Evolutionary conservation across 2,113 vertebrate genomes (phyloP).

Genomic region (Thalassoma bifasciatum): DNA sequence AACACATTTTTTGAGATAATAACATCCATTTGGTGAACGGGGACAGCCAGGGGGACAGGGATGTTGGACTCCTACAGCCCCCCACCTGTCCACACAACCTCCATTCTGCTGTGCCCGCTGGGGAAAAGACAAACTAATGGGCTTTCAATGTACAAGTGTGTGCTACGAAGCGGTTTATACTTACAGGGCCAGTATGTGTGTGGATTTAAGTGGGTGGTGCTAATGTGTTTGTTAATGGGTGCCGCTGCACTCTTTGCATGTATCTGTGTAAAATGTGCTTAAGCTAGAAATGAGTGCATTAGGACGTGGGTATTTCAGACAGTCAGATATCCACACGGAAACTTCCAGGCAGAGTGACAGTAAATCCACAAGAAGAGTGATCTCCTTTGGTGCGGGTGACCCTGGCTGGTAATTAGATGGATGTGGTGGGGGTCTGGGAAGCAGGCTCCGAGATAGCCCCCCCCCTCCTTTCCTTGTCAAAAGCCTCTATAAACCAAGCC

Average conservation of each 20-base stretch:
- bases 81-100: slow-evolving; percentile 69
- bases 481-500: slow-evolving; percentile 36
- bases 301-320: slow-evolving; percentile 31
- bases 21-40: slow-evolving; percentile 72
- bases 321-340: slow-evolving; percentile 64
- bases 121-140: slow-evolving; percentile 43
- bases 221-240: slow-evolving; percentile 49
- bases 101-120: slow-evolving; percentile 65
- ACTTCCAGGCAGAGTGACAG: slow-evolving; percentile 38
- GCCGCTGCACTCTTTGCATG: slow-evolving; percentile 34
- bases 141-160: slow-evolving; percentile 38
- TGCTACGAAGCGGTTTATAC: slow-evolving; percentile 55
- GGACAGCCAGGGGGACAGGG: slow-evolving; percentile 31
- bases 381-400: slow-evolving; percentile 29
- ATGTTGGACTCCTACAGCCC: slow-evolving; percentile 68
- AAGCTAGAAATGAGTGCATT: slow-evolving; percentile 25
- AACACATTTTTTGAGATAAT: slow-evolving; percentile 78
- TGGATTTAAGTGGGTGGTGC: slow-evolving; percentile 59
- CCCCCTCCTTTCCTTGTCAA: slow-evolving; percentile 34
- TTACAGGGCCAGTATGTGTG: slow-evolving; percentile 57
- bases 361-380: slow-evolving; percentile 67
- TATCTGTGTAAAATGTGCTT: slow-evolving; percentile 29
- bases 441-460: slow-evolving; percentile 12
- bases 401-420: slow-evolving; percentile 39
- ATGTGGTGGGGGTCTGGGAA: slow-evolving; percentile 2